phyloP scores from a whole-genome alignment of 2,888 invertebrate species.

The Ypsolopha scabrella region DNA sequence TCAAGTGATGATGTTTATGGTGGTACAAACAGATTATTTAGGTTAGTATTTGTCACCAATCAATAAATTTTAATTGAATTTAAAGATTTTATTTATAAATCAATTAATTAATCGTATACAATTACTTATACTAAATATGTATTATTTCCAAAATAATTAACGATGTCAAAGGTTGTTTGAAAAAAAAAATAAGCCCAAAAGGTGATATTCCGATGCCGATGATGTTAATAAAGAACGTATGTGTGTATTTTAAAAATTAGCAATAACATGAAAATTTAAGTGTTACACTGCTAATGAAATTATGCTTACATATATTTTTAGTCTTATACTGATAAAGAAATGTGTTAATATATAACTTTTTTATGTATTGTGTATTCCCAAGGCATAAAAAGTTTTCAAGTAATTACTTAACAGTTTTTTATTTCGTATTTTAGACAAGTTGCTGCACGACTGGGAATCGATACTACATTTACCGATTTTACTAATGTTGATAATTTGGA shows the following conservation, averaged over 20 bases:
- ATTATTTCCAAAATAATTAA: not conserved
- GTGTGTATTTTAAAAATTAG: no score
- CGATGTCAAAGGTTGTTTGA: no score
- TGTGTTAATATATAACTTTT: not conserved
- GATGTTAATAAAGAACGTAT: no score
- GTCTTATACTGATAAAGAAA: not conserved
- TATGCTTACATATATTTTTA: not conserved
- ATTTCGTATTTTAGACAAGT: conserved; percentile 69
- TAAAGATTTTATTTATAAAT: not conserved
- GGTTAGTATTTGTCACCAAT: conserved; percentile 24
- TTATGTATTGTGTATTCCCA: not conserved
- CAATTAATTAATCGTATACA: not conserved
- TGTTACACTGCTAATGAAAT: not conserved
- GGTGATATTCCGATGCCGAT: no score
- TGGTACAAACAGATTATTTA: conserved; percentile 83
- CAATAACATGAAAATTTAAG: no score
- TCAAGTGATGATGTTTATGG: conserved; percentile 96
- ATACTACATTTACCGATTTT: conserved; percentile 83
- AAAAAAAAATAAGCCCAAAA: no score
- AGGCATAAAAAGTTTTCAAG: not conserved
- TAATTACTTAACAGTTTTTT: conserved; percentile 1
- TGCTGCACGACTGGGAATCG: conserved; percentile 75
- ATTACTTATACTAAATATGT: not conserved
- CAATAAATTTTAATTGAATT: no score
- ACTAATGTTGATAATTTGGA: conserved; percentile 75